Evolutionary conservation across 1,140 invertebrate genomes (phyloP).

Genomic region (Coenobita brevimanus): DNA sequence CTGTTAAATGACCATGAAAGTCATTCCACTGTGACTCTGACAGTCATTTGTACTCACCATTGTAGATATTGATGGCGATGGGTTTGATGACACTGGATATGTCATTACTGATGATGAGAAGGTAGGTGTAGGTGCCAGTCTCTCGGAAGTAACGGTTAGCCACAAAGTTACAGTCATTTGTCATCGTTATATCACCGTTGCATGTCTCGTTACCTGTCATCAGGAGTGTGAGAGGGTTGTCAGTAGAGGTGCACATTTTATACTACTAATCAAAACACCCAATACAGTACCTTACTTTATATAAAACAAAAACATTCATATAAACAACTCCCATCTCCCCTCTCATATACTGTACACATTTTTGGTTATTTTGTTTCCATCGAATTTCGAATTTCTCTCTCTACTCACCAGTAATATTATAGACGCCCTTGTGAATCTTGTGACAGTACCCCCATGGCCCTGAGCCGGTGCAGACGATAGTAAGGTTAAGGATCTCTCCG

Average conservation of each 20-base stretch:
- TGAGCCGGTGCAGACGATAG: conserved; percentile 44
- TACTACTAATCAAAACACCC: neutral
- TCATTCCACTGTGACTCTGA: too few relatives aligned
- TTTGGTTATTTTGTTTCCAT: too few relatives aligned
- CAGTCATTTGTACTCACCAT: conserved; percentile 61
- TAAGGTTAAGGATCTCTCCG: conserved; percentile 50
- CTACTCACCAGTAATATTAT: conserved; percentile 58
- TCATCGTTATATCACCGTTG: conserved; percentile 28
- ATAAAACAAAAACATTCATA: too few relatives aligned
- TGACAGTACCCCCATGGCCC: conserved; percentile 46
- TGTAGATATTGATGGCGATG: conserved; percentile 53
- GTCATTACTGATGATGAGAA: conserved; percentile 55
- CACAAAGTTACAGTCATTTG: conserved; percentile 48
- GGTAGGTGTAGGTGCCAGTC: conserved; percentile 46
- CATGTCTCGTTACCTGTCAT: conserved; percentile 42
- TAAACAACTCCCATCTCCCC: too few relatives aligned
- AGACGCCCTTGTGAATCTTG: conserved; percentile 20
- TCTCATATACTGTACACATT: too few relatives aligned
- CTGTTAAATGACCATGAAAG: too few relatives aligned
- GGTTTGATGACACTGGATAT: conserved; percentile 36
- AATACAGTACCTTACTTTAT: neutral
- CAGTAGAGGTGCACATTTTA: neutral
- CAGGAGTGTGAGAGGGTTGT: neutral
- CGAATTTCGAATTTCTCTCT: too few relatives aligned
- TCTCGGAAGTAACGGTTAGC: conserved; percentile 33